Evolutionary conservation across 2,113 vertebrate species (phyloP).

Genomic region (Chrysochloris asiatica): DNA sequence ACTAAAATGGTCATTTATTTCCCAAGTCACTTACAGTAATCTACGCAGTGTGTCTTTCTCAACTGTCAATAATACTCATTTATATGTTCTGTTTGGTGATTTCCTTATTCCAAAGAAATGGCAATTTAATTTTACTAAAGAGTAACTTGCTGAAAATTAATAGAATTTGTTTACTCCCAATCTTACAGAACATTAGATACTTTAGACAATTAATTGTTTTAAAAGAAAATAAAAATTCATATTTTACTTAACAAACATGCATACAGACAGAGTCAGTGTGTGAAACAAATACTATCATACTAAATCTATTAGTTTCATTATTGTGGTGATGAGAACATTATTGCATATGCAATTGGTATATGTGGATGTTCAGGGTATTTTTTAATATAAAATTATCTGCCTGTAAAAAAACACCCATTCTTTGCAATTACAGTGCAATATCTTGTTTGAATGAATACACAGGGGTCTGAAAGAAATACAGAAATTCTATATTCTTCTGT

Average conservation of each 20-base stretch:
- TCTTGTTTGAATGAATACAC: background rate
- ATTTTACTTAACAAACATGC: background rate
- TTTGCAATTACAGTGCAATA: background rate
- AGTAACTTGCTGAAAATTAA: constrained; percentile 74
- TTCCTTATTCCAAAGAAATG: constrained; percentile 48
- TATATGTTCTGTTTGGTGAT: constrained; percentile 64
- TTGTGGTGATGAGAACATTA: background rate
- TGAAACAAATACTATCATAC: background rate
- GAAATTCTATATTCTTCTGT: background rate
- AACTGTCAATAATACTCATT: constrained; percentile 73
- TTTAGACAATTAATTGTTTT: constrained; percentile 40
- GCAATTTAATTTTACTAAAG: constrained; percentile 69
- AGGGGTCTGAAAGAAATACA: background rate
- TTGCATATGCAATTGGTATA: background rate
- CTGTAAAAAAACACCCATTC: background rate
- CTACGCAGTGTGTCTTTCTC: constrained; percentile 72
- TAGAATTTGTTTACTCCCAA: constrained; percentile 64
- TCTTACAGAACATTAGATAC: background rate
- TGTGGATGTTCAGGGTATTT: background rate
- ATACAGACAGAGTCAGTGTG: background rate
- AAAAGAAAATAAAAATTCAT: background rate
- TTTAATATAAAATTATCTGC: background rate
- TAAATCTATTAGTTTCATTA: background rate
- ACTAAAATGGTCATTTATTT: constrained; percentile 79
- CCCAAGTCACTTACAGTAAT: constrained; percentile 66